phyloP scores from a whole-genome alignment of 2,888 invertebrate genomes.

The Synergus itoensis region DNA sequence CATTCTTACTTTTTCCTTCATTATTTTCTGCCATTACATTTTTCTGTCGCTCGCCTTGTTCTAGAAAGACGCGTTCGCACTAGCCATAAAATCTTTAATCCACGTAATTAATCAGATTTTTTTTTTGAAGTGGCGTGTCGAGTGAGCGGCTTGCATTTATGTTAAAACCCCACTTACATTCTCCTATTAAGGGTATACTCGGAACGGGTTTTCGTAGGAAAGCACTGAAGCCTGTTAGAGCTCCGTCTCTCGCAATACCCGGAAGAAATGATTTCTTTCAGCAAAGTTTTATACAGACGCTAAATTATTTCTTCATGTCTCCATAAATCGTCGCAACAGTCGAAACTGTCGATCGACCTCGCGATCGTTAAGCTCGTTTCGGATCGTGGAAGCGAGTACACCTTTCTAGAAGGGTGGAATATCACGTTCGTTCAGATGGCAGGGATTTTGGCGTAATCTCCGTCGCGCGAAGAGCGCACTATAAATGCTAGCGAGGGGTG shows the following conservation, averaged over 20 bases:
- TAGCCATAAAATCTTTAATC: too few relatives aligned
- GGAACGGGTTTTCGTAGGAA: constrained; percentile 17
- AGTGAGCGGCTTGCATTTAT: background rate
- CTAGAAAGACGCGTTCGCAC: too few relatives aligned
- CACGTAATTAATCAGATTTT: too few relatives aligned
- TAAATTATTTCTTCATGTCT: constrained; percentile 11
- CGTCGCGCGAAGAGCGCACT: constrained; percentile 14
- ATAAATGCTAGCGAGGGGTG: constrained; percentile 31
- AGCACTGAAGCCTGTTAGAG: constrained; percentile 3
- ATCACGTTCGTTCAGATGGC: constrained; percentile 36
- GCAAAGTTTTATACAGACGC: background rate
- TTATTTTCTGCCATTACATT: too few relatives aligned
- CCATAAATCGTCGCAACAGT: constrained; percentile 35
- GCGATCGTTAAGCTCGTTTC: constrained; percentile 28
- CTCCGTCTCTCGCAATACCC: background rate
- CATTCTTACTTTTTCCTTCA: too few relatives aligned
- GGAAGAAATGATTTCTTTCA: constrained; percentile 16
- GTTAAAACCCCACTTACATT: background rate
- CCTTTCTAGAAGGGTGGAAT: constrained; percentile 34
- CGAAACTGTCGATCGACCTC: constrained; percentile 38
- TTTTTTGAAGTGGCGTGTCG: background rate
- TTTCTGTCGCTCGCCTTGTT: too few relatives aligned
- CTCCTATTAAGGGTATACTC: constrained; percentile 11
- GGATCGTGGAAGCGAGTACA: constrained; percentile 10
- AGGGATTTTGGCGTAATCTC: constrained; percentile 36